Evolutionary conservation across 2,113 vertebrate species (phyloP), one percentile per base, ranked within the genome.

Genomic region (Sylvilagus bachmani): DNA sequence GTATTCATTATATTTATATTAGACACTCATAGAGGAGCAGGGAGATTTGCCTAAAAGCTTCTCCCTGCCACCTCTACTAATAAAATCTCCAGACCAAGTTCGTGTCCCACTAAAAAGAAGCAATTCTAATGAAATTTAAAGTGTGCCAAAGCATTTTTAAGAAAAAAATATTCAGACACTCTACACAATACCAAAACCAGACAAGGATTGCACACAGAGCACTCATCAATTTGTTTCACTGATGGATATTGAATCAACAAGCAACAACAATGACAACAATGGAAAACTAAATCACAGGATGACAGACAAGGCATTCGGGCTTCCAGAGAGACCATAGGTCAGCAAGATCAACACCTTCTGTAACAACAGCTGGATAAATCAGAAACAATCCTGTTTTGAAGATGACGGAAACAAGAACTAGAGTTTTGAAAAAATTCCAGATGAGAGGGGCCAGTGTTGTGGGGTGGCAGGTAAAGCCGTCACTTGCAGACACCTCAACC

Each of bases 381-480:
- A 88, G 81, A 83, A 84, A 87, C 31, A 55, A 31, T 31, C 33
- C 2, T 74, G 70, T 58, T 87, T 89, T 92, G 61, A 90, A 53
- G 77, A 75, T 13, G 78, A 13, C 38, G 21, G 36, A 69, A 82
- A 77, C 62, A 86, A 77, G 67, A 27, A 62, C 33, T 31, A 62
- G 8, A 49, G 44, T 44, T 7, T 66, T 44, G 33, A n/a, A 67
- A 86, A 85, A 53, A 71, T 49, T 74, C 19, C 71, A 49, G 44
- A 31, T 24, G 31, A 67, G 16, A 67, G 38, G 36, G 11, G 13
- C 27, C 38, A 27, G 78, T 12, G 5, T 11, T 31, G 4, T 58
- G 55, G 14, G 14, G 13, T 58, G 19, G 55, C 19, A 19, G 19
- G 55, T 16, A 21, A 19, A 58, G 55, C 55, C 19, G 5, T 17